Base-by-base conservation (phyloP, 2,797 vertebrate species). In the Tenualosa ilisha region DNA sequence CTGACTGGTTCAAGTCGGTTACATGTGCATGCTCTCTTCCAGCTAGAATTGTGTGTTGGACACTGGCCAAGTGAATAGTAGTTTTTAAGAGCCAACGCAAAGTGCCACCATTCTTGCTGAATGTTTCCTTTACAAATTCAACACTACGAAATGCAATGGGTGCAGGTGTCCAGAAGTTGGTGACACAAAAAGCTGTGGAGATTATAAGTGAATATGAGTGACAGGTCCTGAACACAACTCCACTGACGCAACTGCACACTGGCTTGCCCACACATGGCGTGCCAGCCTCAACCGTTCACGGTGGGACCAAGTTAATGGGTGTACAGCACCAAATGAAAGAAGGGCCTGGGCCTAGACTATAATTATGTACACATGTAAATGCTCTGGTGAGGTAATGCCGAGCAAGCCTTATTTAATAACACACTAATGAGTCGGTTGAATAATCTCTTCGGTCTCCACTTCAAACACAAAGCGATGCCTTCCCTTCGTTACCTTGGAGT, bases 381-480 rank as follows among this genome's bases (percentile, higher is more conserved):
- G 6, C 17, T 3, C 68, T 20, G 20, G 72, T 79, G 72, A 79
- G 72, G 72, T 79, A 40, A 46, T 79, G 17, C 72, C 17, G 37
- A 43, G 6, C 17, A 9, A 79, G 20, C 72, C 72, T 79, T 6
- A 22, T 79, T 79, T 79, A 79, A 79, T 79, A 79, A 79, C 15
- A 17, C 72, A 79, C 37, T 79, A 79, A 79, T 43, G 72, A 43
- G 17, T 43, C 15, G 6, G 72, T 46, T 22, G 8, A 79, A 79
- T 79, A 46, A 79, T 79, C 72, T 37, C 15, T 72, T 4, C 4
- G 65, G 3, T 13, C 65, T 79, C 72, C 72, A 79, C 72, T 46
- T 79, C 40, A 61, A 59, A 86, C 83, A 89, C 84, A 85, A 85
- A 85, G 81, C 40, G 81, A 87, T 86, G 86, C 88, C 88, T 85